Conservation (phyloP, 1,140 invertebrate genomes). For the Diploscapter pachys region DNA sequence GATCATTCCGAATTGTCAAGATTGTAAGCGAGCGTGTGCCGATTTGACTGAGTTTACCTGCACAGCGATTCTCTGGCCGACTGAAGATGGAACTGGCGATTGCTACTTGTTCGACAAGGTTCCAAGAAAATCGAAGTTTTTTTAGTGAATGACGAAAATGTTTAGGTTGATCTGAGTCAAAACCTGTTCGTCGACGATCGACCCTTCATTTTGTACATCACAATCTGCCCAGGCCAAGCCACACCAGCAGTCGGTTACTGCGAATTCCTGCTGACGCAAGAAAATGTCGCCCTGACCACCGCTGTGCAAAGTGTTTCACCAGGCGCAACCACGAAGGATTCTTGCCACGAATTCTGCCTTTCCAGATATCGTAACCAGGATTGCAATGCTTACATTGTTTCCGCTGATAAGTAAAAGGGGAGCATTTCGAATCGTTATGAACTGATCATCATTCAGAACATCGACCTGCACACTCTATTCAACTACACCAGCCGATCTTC, state of each 20-base stretch:
- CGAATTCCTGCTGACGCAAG: constrained; percentile 2
- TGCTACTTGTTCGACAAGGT: constrained; percentile 11
- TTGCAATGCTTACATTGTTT: constrained; percentile 12
- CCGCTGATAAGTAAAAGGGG: not conserved
- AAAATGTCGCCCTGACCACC: not conserved
- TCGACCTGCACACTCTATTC: constrained; percentile 9
- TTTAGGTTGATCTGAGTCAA: constrained; percentile 10
- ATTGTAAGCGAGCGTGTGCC: constrained; percentile 7
- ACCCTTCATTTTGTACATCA: not conserved
- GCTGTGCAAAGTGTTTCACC: not conserved
- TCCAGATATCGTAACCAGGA: constrained; percentile 1
- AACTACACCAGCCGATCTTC: not conserved
- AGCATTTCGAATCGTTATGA: not conserved
- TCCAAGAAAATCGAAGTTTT: not conserved
- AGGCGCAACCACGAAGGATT: constrained; percentile 5
- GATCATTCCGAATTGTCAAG: too few species aligned
- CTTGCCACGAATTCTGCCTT: constrained; percentile 11
- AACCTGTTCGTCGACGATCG: constrained; percentile 9
- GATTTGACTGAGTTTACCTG: constrained; percentile 4
- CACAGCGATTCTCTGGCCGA: constrained; percentile 12
- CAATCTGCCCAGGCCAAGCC: constrained; percentile 3
- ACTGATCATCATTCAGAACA: not conserved
- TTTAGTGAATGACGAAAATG: not conserved
- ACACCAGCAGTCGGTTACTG: constrained; percentile 13
- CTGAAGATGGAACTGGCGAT: not conserved